Percentiles rank a stretch among this genome's conserved stretches.
Conservation (phyloP, 1,140 invertebrate species). For the Cardiocondyla obscurior region DNA sequence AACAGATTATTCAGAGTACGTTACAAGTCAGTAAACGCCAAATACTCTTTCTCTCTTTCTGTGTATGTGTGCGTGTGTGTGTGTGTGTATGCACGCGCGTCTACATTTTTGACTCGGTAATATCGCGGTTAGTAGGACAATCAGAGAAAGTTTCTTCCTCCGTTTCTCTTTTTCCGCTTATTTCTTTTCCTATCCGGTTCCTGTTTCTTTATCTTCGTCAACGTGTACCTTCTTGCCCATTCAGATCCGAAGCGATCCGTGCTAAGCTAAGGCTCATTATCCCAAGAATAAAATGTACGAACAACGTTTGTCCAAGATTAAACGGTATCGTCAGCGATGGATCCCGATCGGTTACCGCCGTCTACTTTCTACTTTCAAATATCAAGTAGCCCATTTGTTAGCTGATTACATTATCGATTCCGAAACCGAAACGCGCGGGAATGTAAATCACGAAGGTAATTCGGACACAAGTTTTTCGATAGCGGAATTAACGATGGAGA, state of each 20-base stretch:
- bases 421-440: neutral
- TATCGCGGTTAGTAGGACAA: conserved; percentile 82
- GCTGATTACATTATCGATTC: conserved; percentile 10
- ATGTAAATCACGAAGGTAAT: conserved; percentile 18
- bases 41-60: too few relatives aligned
- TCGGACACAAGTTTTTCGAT: conserved; percentile 5
- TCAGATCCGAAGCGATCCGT: conserved; percentile 48
- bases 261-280: neutral
- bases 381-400: conserved; percentile 11
- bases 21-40: neutral
- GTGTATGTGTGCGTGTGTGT: neutral
- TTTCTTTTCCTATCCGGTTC: conserved; percentile 59
- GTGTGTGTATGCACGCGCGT: conserved; percentile 29
- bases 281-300: neutral
- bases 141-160: conserved; percentile 81
- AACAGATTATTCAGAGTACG: neutral
- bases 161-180: conserved; percentile 65
- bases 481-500: conserved; percentile 20
- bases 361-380: conserved; percentile 7
- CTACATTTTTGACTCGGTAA: conserved; percentile 78
- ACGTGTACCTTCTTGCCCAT: conserved; percentile 72
- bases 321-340: neutral
- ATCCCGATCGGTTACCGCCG: neutral
- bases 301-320: neutral
- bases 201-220: conserved; percentile 43